A percentile compares a stretch with the other conserved stretches of the same genome.
Evolutionary conservation across 2,113 vertebrate species (phyloP).

Genomic region (Tragulus kanchil): DNA sequence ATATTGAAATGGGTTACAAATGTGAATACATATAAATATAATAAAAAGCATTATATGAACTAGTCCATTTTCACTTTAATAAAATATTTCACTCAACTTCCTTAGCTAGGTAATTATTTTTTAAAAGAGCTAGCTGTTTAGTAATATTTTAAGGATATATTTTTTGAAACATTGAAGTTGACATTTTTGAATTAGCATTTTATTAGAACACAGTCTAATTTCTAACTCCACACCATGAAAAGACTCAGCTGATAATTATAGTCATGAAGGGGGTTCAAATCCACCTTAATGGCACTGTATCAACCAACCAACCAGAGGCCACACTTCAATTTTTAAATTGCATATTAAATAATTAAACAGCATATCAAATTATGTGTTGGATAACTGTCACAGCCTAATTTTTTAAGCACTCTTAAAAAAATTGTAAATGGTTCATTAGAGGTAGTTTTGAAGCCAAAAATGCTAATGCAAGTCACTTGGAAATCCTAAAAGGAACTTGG

Average conservation of each 20-base stretch:
- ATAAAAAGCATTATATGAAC: background rate
- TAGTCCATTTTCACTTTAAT: background rate
- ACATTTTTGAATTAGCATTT: conserved; percentile 60
- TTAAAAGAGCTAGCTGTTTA: conserved; percentile 16
- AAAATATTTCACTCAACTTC: conserved; percentile 55
- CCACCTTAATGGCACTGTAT: conserved; percentile 59
- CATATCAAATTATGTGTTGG: conserved; percentile 77
- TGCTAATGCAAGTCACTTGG: conserved; percentile 63
- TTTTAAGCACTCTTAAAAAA: conserved; percentile 69
- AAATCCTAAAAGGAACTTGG: conserved; percentile 60
- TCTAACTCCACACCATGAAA: conserved; percentile 57
- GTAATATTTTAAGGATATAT: conserved; percentile 59
- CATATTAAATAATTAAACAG: conserved; percentile 80
- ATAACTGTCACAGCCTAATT: conserved; percentile 75
- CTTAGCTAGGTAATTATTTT: background rate
- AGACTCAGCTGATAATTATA: conserved; percentile 66
- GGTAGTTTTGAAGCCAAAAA: conserved; percentile 73
- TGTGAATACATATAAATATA: background rate
- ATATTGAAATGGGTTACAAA: conserved; percentile 15
- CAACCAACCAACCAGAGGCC: conserved; percentile 70
- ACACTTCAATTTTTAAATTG: conserved; percentile 81
- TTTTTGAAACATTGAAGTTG: conserved; percentile 25
- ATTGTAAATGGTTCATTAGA: conserved; percentile 72
- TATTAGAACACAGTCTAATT: conserved; percentile 63
- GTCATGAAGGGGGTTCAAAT: conserved; percentile 63